Base-by-base conservation (phyloP, 2,113 vertebrate genomes). In the Zapornia atra region DNA sequence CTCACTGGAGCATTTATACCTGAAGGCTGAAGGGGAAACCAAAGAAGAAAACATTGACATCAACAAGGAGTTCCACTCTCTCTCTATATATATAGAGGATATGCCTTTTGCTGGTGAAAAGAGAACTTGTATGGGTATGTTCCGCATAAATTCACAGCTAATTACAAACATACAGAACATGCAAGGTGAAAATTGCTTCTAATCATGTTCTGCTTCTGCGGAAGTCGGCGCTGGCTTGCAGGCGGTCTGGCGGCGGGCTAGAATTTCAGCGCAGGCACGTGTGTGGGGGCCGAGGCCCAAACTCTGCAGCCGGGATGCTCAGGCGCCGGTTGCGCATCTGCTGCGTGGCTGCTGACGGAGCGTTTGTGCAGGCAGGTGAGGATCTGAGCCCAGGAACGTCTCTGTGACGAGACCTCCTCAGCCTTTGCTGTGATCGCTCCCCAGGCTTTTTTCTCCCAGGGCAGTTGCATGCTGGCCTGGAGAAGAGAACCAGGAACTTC, bases 131-230 rank as follows among this genome's bases (percentile, higher is more conserved):
- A 51, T 4, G 70, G 59, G 51, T 92, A 93, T 28, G 56, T 81
- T 59, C 31, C 0, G 0, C 26, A 5, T 77, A 80, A 86, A 82
- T 88, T 75, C 61, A 38, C 54, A 38, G 51, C 75, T 92, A 92
- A 96, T 91, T 86, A 51, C 92, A 92, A 92, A 78, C 61, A 64
- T 20, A 68, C n/a, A 83, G 76, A 81, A 82, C 34, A 12, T 2
- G 11, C 46, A 81, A 88, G 85, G 76, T 94, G 93, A 86, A 90
- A 95, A 95, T 46, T 86, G 71, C 68, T 78, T 36, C 83, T 92
- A 81, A 78, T 82, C 91, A 31, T 9, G 63, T 73, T 82, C 73
- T 77, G 66, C 54, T 82, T 82, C 91, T 92, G 92, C 2, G 0
- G 2, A 64, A 73, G 48, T 33, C 8, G 7, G 42, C 0, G 4